A percentile compares a stretch with the other conserved stretches of the same genome.
These are phyloP conservation scores for Melieria picta DNA, from an alignment of 2,888 invertebrate genomes.

Conservation along the genomic window DNA sequence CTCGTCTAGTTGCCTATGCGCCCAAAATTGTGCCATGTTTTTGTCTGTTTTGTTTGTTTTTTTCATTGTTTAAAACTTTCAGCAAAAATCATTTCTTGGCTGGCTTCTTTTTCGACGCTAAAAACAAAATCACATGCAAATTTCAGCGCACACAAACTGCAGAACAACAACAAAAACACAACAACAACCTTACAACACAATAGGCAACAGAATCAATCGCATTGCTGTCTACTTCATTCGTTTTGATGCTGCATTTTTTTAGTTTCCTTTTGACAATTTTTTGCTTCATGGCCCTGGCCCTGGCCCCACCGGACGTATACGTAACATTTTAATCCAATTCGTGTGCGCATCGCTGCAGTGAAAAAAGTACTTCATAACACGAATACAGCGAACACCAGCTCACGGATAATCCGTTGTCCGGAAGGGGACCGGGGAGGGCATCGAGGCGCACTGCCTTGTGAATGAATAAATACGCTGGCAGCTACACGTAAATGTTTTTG, in stretches of 20 bases:
- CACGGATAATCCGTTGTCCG: conserved; percentile 3
- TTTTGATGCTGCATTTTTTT: background rate
- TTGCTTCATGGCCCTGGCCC: conserved; percentile 10
- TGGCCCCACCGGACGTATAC: conserved; percentile 23
- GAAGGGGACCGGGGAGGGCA: too few relatives aligned
- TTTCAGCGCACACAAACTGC: background rate
- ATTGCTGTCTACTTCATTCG: background rate
- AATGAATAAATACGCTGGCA: background rate
- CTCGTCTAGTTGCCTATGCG: too few relatives aligned
- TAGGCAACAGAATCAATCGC: background rate
- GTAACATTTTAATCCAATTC: conserved; percentile 42
- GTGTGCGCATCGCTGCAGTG: conserved; percentile 6
- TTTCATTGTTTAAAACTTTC: background rate
- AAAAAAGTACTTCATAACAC: too few relatives aligned
- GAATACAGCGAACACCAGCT: background rate
- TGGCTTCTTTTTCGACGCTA: background rate
- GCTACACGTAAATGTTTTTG: conserved; percentile 6
- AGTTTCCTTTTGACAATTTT: background rate
- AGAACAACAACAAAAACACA: background rate
- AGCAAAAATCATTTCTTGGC: background rate
- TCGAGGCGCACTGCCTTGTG: too few relatives aligned
- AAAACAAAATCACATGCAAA: conserved; percentile 1
- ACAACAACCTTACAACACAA: background rate
- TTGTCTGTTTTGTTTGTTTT: background rate
- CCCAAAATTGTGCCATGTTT: background rate